Percentiles rank a stretch among this genome's conserved stretches.
These are phyloP conservation scores for Caenorhabditis sp. DNA, from an alignment of 2,888 invertebrate genomes.

Conservation along the genomic window DNA sequence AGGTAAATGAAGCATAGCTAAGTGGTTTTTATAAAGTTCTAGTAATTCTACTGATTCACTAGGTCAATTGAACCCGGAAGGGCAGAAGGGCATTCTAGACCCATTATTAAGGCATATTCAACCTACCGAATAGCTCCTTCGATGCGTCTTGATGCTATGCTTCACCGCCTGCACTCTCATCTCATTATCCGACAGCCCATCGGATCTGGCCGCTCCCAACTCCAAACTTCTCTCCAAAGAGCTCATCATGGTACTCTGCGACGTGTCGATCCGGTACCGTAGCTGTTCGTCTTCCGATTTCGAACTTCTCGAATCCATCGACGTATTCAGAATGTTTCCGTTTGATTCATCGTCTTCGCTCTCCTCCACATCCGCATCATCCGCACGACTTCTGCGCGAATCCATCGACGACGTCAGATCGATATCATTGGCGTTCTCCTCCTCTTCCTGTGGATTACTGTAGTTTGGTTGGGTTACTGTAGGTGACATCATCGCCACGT, in stretches of 20 bases:
- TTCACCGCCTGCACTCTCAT: constrained; percentile 74
- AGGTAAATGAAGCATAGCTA: too few relatives aligned
- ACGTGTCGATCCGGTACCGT: constrained; percentile 49
- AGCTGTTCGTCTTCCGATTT: constrained; percentile 30
- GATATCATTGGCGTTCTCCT: constrained; percentile 62
- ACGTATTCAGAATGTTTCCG: constrained; percentile 47
- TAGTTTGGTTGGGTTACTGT: too few relatives aligned
- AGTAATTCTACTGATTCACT: too few relatives aligned
- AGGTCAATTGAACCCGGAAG: too few relatives aligned
- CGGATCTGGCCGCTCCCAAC: constrained; percentile 76
- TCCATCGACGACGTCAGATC: constrained; percentile 69
- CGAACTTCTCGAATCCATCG: constrained; percentile 54
- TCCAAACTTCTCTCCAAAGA: constrained; percentile 79
- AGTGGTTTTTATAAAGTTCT: too few relatives aligned
- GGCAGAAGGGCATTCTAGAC: too few relatives aligned
- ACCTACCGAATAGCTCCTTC: constrained; percentile 67
- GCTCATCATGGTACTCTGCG: constrained; percentile 75
- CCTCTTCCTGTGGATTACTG: constrained; percentile 39
- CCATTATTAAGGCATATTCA: too few relatives aligned
- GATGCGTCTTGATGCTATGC: constrained; percentile 76
- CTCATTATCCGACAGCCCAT: constrained; percentile 82
- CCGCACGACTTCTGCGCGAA: constrained; percentile 56
- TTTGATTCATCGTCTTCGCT: constrained; percentile 57
- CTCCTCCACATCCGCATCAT: constrained; percentile 55
- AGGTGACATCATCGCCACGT: constrained; percentile 33